Evolutionary conservation across 1,140 invertebrate species (phyloP).

Genomic region (Bathynomus jamesi): DNA sequence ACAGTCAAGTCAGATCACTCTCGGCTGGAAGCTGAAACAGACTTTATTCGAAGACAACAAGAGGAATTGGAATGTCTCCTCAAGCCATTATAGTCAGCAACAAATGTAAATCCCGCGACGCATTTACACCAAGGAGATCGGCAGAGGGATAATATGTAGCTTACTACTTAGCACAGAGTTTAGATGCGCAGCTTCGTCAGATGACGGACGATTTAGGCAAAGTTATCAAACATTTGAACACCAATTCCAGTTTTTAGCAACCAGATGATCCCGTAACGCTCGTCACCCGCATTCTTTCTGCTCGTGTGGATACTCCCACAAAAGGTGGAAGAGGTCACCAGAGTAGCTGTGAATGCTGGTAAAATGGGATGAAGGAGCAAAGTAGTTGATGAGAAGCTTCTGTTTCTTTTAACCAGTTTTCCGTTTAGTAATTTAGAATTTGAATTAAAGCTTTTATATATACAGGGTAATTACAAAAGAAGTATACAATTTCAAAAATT

Average conservation of each 20-base stretch:
- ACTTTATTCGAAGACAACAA: slow-evolving; percentile 87
- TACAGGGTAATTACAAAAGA: too few species aligned
- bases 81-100: slow-evolving; percentile 65
- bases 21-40: slow-evolving; percentile 80
- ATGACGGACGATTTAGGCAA: slow-evolving; percentile 92
- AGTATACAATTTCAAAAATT: too few species aligned
- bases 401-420: too few species aligned
- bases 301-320: slow-evolving; percentile 86
- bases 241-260: slow-evolving; percentile 73
- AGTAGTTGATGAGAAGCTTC: too few species aligned
- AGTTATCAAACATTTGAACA: slow-evolving; percentile 88
- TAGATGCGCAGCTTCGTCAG: slow-evolving; percentile 84
- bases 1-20: slow-evolving; percentile 86
- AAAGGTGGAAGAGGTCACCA: slow-evolving; percentile 72
- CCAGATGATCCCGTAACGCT: slow-evolving; percentile 70
- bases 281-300: slow-evolving; percentile 76
- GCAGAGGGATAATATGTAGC: slow-evolving; percentile 64
- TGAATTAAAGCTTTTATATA: too few species aligned
- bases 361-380: slow-evolving; percentile 63
- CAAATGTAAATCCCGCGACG: slow-evolving; percentile 16
- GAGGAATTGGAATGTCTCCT: slow-evolving; percentile 82
- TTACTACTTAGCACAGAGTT: slow-evolving; percentile 59
- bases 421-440: too few species aligned
- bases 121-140: slow-evolving; percentile 65
- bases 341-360: slow-evolving; percentile 69